Base-by-base conservation (phyloP, 2,888 invertebrate species). In the Sinohyriopsis cumingii region DNA sequence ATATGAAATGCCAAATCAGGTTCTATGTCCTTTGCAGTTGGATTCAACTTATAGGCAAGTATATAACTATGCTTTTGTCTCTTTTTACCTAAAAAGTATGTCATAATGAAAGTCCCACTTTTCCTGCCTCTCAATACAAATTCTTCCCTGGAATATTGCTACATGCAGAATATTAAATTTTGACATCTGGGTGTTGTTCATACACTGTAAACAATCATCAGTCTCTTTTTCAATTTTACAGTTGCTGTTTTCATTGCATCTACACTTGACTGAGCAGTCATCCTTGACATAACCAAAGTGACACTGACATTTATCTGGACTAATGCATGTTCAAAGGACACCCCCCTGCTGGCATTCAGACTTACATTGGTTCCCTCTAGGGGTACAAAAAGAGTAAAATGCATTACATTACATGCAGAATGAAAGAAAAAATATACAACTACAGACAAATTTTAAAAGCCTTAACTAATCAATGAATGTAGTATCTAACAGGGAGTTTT, bases 221-320 rank as follows among this genome's bases (percentile, higher is more conserved):
- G 96, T 92, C 84, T 94, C 94, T 87, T 95, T 95, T 12, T 95
- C 95, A 75, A 86, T 86, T 53, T 68, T 94, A 89, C 98, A 98
- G 89, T 97, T 93, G 70, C 97, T 95, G 91, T 98, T 97, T 0
- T 96, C 96, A 89, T 98, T 97, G 89, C 98, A 98, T 89, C 95
- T 94, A 89, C 98, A 98, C 90, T 96, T 95, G 76, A 95, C 95
- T 82, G 95, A 95, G 90, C 98, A 98, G 91, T 97, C 96, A 80
- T 94, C 94, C 67, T 98, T 97, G 33, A 98, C 96, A 90, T 95
- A 98, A 70, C 97, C 97, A 91, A 98, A 98, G 91, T 96, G 94
- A 88, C 98, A 98, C 76, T 93, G 93, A 86, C 98, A 91, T 0
- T 73, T 76, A 74, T 91, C 85, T 1, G 91, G 91, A 54, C 81